Conservation (phyloP, 2,113 vertebrate species). For the Burhinus bistriatus region DNA sequence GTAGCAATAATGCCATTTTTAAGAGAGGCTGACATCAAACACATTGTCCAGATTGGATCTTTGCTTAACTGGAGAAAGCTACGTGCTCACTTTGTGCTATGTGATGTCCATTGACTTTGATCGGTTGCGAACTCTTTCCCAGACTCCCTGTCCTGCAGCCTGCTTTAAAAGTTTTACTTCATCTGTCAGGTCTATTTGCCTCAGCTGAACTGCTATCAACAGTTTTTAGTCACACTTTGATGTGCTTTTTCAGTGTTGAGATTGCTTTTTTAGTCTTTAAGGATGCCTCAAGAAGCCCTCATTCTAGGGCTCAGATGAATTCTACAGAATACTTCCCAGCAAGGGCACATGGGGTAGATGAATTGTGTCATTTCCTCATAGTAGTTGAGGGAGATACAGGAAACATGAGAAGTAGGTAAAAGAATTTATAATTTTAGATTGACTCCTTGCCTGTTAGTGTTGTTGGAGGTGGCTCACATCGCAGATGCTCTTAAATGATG, state of each 20-base stretch:
- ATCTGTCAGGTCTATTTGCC: not conserved
- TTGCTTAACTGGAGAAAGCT: not conserved
- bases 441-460: not conserved
- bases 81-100: not conserved
- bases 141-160: not conserved
- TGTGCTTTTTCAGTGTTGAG: not conserved
- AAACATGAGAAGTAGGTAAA: not conserved
- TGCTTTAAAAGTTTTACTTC: not conserved
- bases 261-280: not conserved
- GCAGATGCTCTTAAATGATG: not conserved
- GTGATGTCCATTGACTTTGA: not conserved
- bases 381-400: not conserved
- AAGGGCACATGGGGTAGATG: not conserved
- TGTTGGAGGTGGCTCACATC: not conserved
- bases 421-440: not conserved
- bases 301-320: not conserved
- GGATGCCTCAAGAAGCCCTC: not conserved
- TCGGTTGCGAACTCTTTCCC: not conserved
- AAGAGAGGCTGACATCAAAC: not conserved
- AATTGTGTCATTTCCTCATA: not conserved
- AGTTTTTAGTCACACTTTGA: not conserved
- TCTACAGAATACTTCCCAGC: not conserved
- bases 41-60: not conserved
- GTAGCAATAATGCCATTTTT: not conserved
- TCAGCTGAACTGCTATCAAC: not conserved